Base-by-base conservation (phyloP, 2,113 vertebrate genomes). In the Terrapene triunguis region DNA sequence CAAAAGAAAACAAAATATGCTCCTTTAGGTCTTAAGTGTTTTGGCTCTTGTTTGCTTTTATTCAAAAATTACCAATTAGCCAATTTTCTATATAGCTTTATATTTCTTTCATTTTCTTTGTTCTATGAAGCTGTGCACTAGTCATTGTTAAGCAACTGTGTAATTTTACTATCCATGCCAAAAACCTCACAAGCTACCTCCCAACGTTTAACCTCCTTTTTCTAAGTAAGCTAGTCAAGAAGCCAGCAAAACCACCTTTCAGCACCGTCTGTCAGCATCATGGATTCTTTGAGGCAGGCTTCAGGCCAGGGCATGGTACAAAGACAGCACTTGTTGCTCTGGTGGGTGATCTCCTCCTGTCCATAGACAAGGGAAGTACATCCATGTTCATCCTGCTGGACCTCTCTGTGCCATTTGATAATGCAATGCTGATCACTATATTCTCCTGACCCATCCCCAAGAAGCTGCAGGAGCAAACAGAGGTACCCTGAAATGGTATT, bases 11-110 rank as follows among this genome's bases (percentile, higher is more conserved):
- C 42, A 48, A 81, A 80, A 76, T n/a, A 24, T 29, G 35, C n/a
- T 72, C n/a, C 90, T 95, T 82, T 80, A 10, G 72, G 54, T 88
- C 89, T 96, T 82, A 95, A 97, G 89, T 93, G 90, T 94, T 96
- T 79, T 81, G 42, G 48, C 84, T 92, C 92, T 92, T 82, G 79
- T 93, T 84, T 95, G 88, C 81, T 96, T 97, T 95, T 91, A 80
- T 29, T 94, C 93, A 86, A 32, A 1, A 84, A 84, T 65, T 79
- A 88, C 88, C 87, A 92, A 87, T 7, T 92, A 82, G 82, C 94
- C 72, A 85, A 91, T 89, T 95, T 93, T 89, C 85, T 55, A 93
- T 87, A 74, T 50, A 9, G 27, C 53, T 86, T 92, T 86, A 5
- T 93, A 94, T 5, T 69, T 38, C 85, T 86, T 42, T 5, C 16